A percentile compares a stretch with the other conserved stretches of the same genome.
Conservation (phyloP, 2,797 vertebrate genomes). For the Semaprochilodus insignis region DNA sequence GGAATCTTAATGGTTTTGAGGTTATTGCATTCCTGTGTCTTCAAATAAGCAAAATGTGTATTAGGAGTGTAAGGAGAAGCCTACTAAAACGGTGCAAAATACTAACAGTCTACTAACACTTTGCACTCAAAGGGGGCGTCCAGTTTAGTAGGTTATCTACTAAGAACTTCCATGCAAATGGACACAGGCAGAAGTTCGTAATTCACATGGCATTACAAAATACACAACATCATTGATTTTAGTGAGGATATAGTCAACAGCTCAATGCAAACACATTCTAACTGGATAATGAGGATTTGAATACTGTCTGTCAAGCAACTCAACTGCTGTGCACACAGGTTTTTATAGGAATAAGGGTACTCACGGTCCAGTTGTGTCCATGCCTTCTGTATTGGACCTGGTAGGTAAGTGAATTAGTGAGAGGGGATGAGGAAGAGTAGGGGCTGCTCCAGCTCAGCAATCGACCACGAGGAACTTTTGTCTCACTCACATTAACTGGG, state of each 20-base stretch:
- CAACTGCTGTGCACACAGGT: background rate
- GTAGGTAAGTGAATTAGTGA: conserved; percentile 65
- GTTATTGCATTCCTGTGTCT: conserved; percentile 9
- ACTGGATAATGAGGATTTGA: background rate
- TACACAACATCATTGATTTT: no score
- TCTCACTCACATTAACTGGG: conserved; percentile 63
- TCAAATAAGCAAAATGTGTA: conserved; percentile 2
- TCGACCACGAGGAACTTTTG: conserved; percentile 7
- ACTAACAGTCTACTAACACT: no score
- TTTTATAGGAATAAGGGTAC: conserved; percentile 32
- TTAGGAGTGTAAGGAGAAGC: background rate
- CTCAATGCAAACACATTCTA: background rate
- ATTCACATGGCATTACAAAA: no score
- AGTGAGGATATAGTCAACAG: background rate
- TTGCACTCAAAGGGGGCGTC: no score
- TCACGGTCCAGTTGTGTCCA: conserved; percentile 74
- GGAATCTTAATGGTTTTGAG: conserved; percentile 48
- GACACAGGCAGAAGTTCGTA: no score
- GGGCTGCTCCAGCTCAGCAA: conserved; percentile 73
- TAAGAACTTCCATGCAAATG: no score
- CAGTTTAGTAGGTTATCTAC: no score
- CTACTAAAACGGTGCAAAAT: no score
- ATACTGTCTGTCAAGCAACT: background rate
- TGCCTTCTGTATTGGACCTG: conserved; percentile 73
- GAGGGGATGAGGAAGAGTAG: conserved; percentile 64